Evolutionary conservation across 2,888 invertebrate genomes (phyloP), one percentile per base, ranked within the genome.

Genomic region (Ochropacha duplaris): DNA sequence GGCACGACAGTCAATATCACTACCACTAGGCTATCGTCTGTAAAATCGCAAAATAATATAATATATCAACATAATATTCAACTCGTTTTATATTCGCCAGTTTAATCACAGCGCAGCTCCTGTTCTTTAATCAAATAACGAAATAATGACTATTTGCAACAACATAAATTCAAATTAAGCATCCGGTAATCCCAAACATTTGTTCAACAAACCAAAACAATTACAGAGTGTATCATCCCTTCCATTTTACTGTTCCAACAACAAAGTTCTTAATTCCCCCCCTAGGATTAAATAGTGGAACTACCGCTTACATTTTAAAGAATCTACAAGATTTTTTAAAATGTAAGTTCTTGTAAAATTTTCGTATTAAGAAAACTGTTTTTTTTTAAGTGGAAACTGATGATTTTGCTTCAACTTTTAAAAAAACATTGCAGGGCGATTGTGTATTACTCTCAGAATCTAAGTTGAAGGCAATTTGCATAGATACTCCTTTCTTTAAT

Each of bases 141-240:
- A 44, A 44, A 44, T 44, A 44, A 44, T 9, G 19, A 14, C 36
- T 36, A 36, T 36, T 31, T 31, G 5, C 44, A 44, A 39, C 39
- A 44, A 44, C 44, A 44, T 44, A 19, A 9, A 44, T 44, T 44
- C n/a, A 44, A 44, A 44, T 44, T 44, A 44, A 44, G n/a, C 44
- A 52, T 31, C 34, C 52, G 22, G 19, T 44, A 44, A 44, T 28
- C 51, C 52, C 52, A 26, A 24, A 4, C 22, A 22, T 19, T 28
- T 16, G 50, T 52, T 31, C 8, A 31, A 52, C 52, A 52, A 52
- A 52, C 52, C 52, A 52, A 52, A 52, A 52, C 52, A 52, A 52
- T 52, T 52, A 12, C 52, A 52, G 34, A 34, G 31, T n/a, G 52
- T 31, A 31, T 52, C 28, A 16, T 31, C n/a, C 52, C 19, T 19